phyloP scores from a whole-genome alignment of 2,113 vertebrate genomes.

The Uropsilus gracilis region DNA sequence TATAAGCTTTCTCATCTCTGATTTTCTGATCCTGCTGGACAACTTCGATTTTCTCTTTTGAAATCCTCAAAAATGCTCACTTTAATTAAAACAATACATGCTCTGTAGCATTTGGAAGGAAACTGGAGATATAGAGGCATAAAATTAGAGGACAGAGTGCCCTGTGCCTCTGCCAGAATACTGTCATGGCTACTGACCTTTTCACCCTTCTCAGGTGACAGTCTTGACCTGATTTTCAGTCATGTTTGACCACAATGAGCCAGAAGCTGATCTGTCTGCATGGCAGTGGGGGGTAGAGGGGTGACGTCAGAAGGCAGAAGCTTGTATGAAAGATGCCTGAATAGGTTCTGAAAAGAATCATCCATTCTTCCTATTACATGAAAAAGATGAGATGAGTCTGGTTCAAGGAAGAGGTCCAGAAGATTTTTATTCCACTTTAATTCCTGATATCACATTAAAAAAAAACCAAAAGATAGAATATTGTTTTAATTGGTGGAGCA shows the following conservation, averaged over 20 bases:
- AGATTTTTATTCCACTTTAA: neutral
- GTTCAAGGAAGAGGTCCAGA: neutral
- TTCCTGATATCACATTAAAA: neutral
- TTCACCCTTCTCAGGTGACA: neutral
- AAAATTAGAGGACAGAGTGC: neutral
- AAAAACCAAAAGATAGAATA: neutral
- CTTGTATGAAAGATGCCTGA: neutral
- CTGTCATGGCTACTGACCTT: neutral
- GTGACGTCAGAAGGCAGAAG: too few relatives aligned
- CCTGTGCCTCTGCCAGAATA: neutral
- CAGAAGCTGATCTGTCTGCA: neutral
- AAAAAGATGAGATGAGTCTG: neutral
- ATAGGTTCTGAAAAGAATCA: too few relatives aligned
- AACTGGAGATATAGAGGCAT: neutral
- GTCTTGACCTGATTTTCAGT: slow-evolving; percentile 32
- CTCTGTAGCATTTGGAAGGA: neutral
- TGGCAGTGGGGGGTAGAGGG: neutral
- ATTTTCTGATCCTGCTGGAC: neutral
- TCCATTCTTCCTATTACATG: neutral
- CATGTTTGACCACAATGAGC: neutral
- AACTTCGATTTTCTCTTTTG: slow-evolving; percentile 1
- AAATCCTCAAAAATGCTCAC: slow-evolving; percentile 22
- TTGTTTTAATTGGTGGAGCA: neutral
- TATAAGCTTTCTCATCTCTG: neutral
- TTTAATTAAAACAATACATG: slow-evolving; percentile 54